Base-by-base conservation (phyloP, 1,140 invertebrate genomes). In the Gerris buenoi region DNA sequence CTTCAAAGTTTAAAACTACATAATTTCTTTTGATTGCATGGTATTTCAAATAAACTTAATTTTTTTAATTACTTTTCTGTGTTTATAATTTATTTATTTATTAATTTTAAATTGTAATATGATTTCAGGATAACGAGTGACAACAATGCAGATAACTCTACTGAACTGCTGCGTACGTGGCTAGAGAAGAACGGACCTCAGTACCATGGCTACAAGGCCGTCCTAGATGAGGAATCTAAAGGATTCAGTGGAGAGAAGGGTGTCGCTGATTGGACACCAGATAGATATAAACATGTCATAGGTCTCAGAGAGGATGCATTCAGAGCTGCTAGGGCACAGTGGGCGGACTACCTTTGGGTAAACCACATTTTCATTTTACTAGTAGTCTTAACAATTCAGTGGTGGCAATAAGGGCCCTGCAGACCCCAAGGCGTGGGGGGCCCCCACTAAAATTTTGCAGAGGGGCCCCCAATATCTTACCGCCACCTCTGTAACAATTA, bases 281-380 rank as follows among this genome's bases (percentile, higher is more conserved):
- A 81, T 65, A 82, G 92, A 73, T 95, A 93, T 79, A 76, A 81
- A 18, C 88, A 95, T 78, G 77, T 97, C 1, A 95, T 96, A 65
- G 74, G 81, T 29, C 76, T 95, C 64, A 84, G 92, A 73, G 90
- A 98, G 77, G 77, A 85, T 74, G 88, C 90, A 15, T 74, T 97
- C 1, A 75, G 83, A 57, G 81, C 84, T 77, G 91, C 85, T 0
- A 83, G 88, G 70, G 76, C 82, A 68, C 81, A 84, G 26, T 93
- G 90, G 90, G 88, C 91, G 58, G 91, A 94, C 79, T 95, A 85
- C 78, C 75, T 92, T 70, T 88, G 90, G 79, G 89, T 90, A 80
- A 79, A n/a, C n/a, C n/a, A n/a, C n/a, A n/a, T n/a, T n/a, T n/a
- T n/a, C n/a, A n/a, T 75, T 73, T n/a, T n/a, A n/a, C n/a, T n/a